Conservation (phyloP, 2,888 invertebrate genomes). For the Lepidocyrtoides sp. region DNA sequence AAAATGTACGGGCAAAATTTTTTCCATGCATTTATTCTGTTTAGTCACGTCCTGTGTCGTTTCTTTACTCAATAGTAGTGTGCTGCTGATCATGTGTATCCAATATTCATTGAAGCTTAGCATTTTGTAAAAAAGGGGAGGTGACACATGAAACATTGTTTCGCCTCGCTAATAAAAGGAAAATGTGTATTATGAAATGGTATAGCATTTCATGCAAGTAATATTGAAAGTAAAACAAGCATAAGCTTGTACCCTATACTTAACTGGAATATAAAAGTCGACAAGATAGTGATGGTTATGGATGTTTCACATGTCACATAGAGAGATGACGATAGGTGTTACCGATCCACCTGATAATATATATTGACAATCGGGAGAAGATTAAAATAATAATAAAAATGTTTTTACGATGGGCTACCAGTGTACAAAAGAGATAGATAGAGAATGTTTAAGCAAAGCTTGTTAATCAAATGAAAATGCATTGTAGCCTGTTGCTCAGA, state of each 20-base stretch:
- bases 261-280: no score
- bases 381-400: not conserved
- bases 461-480: not conserved
- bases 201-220: not conserved
- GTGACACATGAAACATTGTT: not conserved
- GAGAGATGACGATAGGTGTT: conserved; percentile 7
- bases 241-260: no score
- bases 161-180: no score
- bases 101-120: conserved; percentile 34
- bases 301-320: not conserved
- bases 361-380: not conserved
- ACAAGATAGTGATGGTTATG: no score
- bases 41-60: conserved; percentile 23
- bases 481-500: not conserved
- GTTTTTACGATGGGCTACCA: not conserved
- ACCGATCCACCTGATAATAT: not conserved
- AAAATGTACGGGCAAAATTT: not conserved
- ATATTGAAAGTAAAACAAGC: not conserved
- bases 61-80: not conserved
- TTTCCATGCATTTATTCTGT: conserved; percentile 7
- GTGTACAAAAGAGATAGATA: no score
- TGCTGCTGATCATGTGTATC: not conserved
- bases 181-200: no score
- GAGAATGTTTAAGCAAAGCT: no score
- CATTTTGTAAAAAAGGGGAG: not conserved